These are phyloP conservation scores for Xenopus borealis DNA, from an alignment of 2,113 vertebrate genomes.

Conservation along the genomic window DNA sequence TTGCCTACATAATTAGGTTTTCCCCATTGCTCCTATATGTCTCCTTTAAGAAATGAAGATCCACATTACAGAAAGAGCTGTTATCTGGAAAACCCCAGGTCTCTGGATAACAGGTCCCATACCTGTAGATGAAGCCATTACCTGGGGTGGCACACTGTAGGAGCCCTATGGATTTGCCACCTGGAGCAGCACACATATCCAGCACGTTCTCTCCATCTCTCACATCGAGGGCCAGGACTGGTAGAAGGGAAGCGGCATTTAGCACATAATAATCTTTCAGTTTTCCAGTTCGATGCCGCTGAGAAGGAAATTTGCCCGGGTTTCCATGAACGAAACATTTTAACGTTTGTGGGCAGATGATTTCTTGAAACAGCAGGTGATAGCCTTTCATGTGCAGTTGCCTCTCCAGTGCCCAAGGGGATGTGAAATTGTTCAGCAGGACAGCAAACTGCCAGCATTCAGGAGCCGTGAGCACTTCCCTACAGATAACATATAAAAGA, in stretches of 20 bases:
- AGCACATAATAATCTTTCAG: slow-evolving; percentile 89
- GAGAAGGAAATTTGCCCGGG: slow-evolving; percentile 71
- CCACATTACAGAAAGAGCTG: too few relatives aligned
- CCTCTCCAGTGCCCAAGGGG: slow-evolving; percentile 60
- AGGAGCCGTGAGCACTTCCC: slow-evolving; percentile 73
- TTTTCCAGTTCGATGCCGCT: slow-evolving; percentile 72
- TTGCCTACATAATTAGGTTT: too few relatives aligned
- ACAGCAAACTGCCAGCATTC: slow-evolving; percentile 82
- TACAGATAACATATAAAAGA: slow-evolving; percentile 51
- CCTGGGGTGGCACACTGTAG: slow-evolving; percentile 85
- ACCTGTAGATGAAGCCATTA: slow-evolving; percentile 45
- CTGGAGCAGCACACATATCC: slow-evolving; percentile 93
- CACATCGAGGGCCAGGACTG: slow-evolving; percentile 82
- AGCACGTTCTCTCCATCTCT: slow-evolving; percentile 78
- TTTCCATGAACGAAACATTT: slow-evolving; percentile 73
- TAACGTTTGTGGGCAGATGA: slow-evolving; percentile 55
- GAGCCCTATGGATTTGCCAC: slow-evolving; percentile 85
- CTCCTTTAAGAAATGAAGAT: too few relatives aligned
- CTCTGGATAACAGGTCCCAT: too few relatives aligned
- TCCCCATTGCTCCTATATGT: too few relatives aligned
- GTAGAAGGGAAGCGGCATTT: slow-evolving; percentile 88
- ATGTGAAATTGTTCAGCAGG: slow-evolving; percentile 84
- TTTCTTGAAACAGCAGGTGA: slow-evolving; percentile 60
- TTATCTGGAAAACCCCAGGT: too few relatives aligned
- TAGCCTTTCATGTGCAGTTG: slow-evolving; percentile 70